Base-by-base conservation (phyloP, 2,797 vertebrate species). In the Geotrypetes seraphini region DNA sequence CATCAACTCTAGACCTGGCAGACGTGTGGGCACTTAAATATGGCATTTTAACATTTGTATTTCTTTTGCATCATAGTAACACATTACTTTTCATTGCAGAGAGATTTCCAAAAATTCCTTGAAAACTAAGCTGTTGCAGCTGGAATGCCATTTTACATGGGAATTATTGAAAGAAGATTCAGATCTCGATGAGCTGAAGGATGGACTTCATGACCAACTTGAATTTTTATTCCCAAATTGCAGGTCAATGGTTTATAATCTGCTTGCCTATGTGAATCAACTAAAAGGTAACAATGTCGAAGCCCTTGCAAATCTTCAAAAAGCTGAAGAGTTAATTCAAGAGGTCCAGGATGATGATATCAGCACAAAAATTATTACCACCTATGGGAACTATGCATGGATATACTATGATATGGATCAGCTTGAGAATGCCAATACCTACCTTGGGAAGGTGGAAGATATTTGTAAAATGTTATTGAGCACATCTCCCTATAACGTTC, bases 61-160 rank as follows among this genome's bases (percentile, higher is more conserved):
- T n/a, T n/a, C n/a, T n/a, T n/a, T n/a, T n/a, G n/a, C n/a, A n/a
- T n/a, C n/a, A n/a, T n/a, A n/a, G n/a, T n/a, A n/a, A n/a, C n/a
- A n/a, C n/a, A n/a, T n/a, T n/a, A 35, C 3, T 27, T 23, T 28
- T 51, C 30, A 63, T 27, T 53, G 11, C 35, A 86, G 82, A 52
- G 29, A 35, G 10, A 12, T 56, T 54, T 45, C 52, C 22, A 51
- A 60, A 15, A 21, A 37, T 17, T 38, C 33, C 16, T 47, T 88
- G 39, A 63, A 61, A 51, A 6, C 11, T 11, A 50, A 46, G 22
- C 61, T 89, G 20, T 34, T 43, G 35, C 35, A 76, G 20, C 62
- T 87, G 39, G 65, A 85, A 43, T 88, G 85, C 26, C 77, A 86
- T 57, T 89, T 89, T 44, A 88, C 80, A 1, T 89, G 86, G 85